These are phyloP conservation scores for Eledone cirrhosa DNA, from an alignment of 2,888 invertebrate species.

Conservation along the genomic window DNA sequence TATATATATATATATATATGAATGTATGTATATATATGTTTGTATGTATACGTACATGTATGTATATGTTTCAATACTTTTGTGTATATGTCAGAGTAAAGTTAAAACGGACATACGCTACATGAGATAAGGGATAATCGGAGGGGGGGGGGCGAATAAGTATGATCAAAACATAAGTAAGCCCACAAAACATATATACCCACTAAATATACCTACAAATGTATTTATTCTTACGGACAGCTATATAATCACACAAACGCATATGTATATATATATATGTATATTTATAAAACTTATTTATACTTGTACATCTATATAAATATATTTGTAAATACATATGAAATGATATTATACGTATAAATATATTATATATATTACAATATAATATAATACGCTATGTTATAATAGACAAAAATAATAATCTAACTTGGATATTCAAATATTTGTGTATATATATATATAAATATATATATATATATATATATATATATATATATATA, in stretches of 20 bases:
- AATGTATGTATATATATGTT: neutral
- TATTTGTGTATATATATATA: neutral
- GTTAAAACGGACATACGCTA: neutral
- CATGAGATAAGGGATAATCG: neutral
- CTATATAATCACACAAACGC: neutral
- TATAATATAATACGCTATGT: neutral
- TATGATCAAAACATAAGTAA: too few species aligned
- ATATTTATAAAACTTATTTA: neutral
- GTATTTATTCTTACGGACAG: neutral
- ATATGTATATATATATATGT: neutral
- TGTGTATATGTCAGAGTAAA: neutral
- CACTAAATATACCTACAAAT: neutral
- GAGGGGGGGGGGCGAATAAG: too few species aligned
- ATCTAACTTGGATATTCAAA: neutral
- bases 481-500: neutral
- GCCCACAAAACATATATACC: neutral
- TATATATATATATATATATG: constrained; percentile 9
- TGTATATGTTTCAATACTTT: neutral
- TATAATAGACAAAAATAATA: neutral
- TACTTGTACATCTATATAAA: neutral
- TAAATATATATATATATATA: neutral
- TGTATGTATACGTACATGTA: neutral
- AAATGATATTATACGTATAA: neutral
- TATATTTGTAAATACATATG: neutral
- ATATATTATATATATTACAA: neutral